phyloP scores from a whole-genome alignment of 2,888 invertebrate species.

The Apodemia hepburni region DNA sequence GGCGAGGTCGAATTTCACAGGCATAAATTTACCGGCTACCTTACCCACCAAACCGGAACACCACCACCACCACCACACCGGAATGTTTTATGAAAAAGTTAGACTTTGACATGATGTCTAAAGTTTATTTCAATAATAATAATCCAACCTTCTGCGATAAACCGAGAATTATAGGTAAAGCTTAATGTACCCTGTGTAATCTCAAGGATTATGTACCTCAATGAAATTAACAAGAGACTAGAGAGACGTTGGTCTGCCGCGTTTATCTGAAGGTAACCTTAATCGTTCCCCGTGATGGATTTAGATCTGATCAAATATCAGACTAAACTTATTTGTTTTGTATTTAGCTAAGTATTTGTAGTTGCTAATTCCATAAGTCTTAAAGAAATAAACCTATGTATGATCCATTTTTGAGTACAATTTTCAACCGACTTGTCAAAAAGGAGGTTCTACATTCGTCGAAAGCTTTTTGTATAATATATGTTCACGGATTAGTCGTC shows the following conservation, averaged over 20 bases:
- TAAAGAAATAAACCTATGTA: too few species aligned
- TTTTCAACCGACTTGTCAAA: too few species aligned
- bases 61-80: too few species aligned
- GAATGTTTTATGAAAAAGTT: too few species aligned
- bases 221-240: conserved; percentile 4
- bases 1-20: too few species aligned
- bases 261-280: neutral
- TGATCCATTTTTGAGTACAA: too few species aligned
- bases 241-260: neutral
- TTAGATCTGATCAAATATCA: neutral
- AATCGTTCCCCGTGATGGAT: neutral
- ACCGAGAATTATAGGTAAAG: neutral
- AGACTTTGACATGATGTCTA: neutral
- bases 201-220: neutral
- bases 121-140: neutral
- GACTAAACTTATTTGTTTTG: neutral
- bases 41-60: too few species aligned
- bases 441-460: too few species aligned
- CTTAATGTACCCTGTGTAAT: conserved; percentile 4
- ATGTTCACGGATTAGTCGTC: too few species aligned
- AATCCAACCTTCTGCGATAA: neutral
- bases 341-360: neutral
- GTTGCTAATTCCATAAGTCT: neutral
- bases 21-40: too few species aligned
- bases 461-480: too few species aligned